Evolutionary conservation across 1,140 invertebrate species (phyloP), one percentile per base, ranked within the genome.

Genomic region (Drosophila ercepeae): DNA sequence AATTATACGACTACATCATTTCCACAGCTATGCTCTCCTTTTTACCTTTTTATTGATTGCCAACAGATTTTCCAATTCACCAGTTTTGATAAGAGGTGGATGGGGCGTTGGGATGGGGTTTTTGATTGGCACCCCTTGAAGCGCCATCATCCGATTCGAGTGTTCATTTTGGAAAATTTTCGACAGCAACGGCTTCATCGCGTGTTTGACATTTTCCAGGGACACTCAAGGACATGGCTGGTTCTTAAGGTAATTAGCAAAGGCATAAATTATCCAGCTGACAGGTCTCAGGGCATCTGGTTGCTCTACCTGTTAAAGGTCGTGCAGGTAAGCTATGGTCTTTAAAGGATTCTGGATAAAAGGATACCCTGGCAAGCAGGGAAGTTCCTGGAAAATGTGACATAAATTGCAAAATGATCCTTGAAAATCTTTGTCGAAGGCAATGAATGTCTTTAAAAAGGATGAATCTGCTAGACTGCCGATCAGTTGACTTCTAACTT

Each of bases 1-100:
- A 86, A 69, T 76, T 81, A 86, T 73, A 75, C 48, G 61, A 69
- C 67, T 81, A 67, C 54, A 81, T 69, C 65, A 84, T 74, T 59
- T 69, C 54, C 39, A 59, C 70, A 59, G 63, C 63, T 45, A 67
- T 67, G 60, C 42, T 64, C 41, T 57, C 46, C 60, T 70, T 39
- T 64, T 75, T 65, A 58, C 45, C 52, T 64, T 52, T 60, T 63
- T 84, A 84, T 84, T 86, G 81, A 84, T 84, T 86, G 61, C 44
- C 41, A 46, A 14, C 54, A 64, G 54, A 54, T 61, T 65, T 63
- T 76, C 50, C 78, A 64, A 64, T 58, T 68, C 72, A 68, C 42
- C 49, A 54, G 39, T 16, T 59, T 53, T 64, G 50, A 68, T 57
- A 39, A 49, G 9, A 11, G 11, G 19, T 9, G 18, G 27, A 2